Evolutionary conservation across 2,888 invertebrate species (phyloP), one percentile per base, ranked within the genome.

Genomic region (Euphydryas editha): DNA sequence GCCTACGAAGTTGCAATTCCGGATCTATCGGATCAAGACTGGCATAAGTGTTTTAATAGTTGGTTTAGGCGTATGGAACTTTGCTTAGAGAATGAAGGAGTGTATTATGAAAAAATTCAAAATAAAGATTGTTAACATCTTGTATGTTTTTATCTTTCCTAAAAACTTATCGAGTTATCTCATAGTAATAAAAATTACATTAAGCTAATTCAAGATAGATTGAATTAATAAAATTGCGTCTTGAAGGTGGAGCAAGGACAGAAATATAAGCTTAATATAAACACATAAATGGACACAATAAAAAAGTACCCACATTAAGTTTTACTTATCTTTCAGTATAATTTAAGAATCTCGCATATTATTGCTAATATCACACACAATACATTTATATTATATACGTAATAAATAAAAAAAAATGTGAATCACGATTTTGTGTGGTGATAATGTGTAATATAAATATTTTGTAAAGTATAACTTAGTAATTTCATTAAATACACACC

Each of bases 401-500:
- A 30, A 30, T 30, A 30, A 30, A 1, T n/a, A 46, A 18, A 62
- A 57, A 47, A 20, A 39, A 58, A 39, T 42, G 42, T 58, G 63
- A 63, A 58, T 58, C 63, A 63, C 63, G 63, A 63, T 60, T 49
- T 55, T 30, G 42, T 62, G 59, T 62, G 54, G 39, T 59, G 21
- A 56, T 44, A 67, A 64, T 64, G 61, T 24, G 46, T 57, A 59
- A 36, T 30, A 57, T 57, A 62, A 71, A 69, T 69, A 71, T 69
- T 69, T 67, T 69, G 58, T 24, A 60, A 65, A 46, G 36, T 47
- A 47, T 51, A 55, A 63, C 69, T 59, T 67, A 64, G 60, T 62
- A 11, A n/a, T 13, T 54, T 65, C 17, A 67, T 69, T 71, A 68
- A 59, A 59, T 18, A 15, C 11, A 13, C 49, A 15, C 21, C 11